A percentile compares a stretch with the other conserved stretches of the same genome.
These are phyloP conservation scores for Ectemnius cavifrons DNA, from an alignment of 2,888 invertebrate genomes.

Conservation along the genomic window DNA sequence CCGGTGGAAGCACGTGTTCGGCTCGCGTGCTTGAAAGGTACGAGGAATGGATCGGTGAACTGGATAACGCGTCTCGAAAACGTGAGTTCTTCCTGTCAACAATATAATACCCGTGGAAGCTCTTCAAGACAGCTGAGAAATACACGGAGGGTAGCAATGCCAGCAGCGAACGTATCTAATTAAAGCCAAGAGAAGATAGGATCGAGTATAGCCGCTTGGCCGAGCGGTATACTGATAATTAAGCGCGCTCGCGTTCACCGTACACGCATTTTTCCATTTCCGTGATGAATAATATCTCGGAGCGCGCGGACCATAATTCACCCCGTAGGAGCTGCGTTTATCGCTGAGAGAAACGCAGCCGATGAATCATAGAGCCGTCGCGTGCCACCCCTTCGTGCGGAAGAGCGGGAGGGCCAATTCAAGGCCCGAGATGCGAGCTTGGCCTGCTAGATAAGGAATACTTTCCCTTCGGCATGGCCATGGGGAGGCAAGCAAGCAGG, in stretches of 20 bases:
- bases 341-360: slow-evolving; percentile 14
- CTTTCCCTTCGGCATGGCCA: slow-evolving; percentile 36
- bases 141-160: too few relatives aligned
- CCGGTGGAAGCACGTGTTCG: not conserved
- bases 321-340: not conserved
- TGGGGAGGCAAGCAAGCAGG: slow-evolving; percentile 15
- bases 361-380: slow-evolving; percentile 13
- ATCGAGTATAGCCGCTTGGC: not conserved
- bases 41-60: too few relatives aligned
- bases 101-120: too few relatives aligned
- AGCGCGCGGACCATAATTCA: slow-evolving; percentile 19
- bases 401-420: slow-evolving; percentile 26
- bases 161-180: not conserved
- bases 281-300: not conserved
- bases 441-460: slow-evolving; percentile 46
- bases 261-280: not conserved
- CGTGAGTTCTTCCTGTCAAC: too few relatives aligned
- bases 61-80: too few relatives aligned
- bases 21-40: not conserved
- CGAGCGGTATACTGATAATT: not conserved
- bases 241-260: not conserved
- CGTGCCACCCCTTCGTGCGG: not conserved
- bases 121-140: too few relatives aligned
- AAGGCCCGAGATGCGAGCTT: slow-evolving; percentile 6
- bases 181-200: not conserved